Percentiles rank a stretch among this genome's conserved stretches.
Conservation (phyloP, 2,113 vertebrate species). For the Collichthys lucidus region DNA sequence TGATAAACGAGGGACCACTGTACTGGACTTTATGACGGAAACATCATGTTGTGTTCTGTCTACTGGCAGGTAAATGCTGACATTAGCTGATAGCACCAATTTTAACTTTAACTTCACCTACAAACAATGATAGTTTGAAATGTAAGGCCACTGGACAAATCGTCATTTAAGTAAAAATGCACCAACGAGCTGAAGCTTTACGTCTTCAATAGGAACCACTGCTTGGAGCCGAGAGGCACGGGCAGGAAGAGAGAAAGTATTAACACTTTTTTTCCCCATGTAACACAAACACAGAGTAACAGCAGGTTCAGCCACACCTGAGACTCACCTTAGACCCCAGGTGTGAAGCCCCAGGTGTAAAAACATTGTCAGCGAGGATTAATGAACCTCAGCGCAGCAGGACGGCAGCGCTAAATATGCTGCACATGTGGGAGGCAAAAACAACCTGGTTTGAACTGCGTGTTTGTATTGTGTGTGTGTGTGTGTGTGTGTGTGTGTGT, state of each 20-base stretch:
- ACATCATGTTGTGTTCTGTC: too few relatives aligned
- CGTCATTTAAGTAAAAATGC: too few relatives aligned
- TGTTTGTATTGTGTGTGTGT: not conserved
- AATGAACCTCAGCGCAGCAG: not conserved
- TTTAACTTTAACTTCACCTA: too few relatives aligned
- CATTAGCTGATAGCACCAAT: too few relatives aligned
- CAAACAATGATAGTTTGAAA: too few relatives aligned
- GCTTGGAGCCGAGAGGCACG: too few relatives aligned
- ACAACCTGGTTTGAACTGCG: not conserved
- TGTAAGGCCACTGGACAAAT: too few relatives aligned
- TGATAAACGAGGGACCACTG: too few relatives aligned
- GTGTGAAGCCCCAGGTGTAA: constrained; percentile 8
- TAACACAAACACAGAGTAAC: not conserved
- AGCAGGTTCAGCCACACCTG: not conserved
- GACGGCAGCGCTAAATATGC: not conserved
- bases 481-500: constrained; percentile 11
- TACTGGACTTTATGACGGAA: too few relatives aligned
- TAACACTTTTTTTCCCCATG: not conserved
- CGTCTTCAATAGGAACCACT: too few relatives aligned
- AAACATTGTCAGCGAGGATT: not conserved
- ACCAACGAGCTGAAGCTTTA: too few relatives aligned
- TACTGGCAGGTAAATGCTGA: too few relatives aligned
- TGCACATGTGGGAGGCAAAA: not conserved
- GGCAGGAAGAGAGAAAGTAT: not conserved
- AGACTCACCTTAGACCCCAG: constrained; percentile 18